Evolutionary conservation across 1,140 invertebrate species (phyloP), one percentile per base, ranked within the genome.

Genomic region (Drosophila rufa): DNA sequence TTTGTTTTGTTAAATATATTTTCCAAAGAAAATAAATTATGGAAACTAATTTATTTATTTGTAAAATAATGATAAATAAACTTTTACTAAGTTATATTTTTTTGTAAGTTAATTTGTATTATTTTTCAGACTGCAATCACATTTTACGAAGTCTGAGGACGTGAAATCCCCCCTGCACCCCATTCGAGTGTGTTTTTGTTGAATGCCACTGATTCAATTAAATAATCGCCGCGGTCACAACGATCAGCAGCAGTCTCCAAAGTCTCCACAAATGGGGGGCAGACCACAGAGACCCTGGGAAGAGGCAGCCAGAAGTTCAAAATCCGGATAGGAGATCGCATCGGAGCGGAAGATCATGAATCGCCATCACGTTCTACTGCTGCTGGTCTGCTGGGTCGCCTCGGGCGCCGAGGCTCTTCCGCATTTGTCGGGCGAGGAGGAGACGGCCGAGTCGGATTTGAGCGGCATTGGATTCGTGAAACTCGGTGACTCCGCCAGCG

Each of bases 171-270:
- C 38, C 43, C 40, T 36, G 25, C n/a, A 11, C 12, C 19, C 8
- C 42, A 42, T 5, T 6, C 46, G 30, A n/a, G 55, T 58, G 55
- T 53, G 53, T 46, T 62, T 22, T 48, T 38, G 64, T 69, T 59
- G 57, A 77, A 67, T 66, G 73, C 46, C 25, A 40, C 15, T 79
- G 69, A 67, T 68, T 89, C 69, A 89, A 89, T 89, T 89, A 89
- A 90, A 90, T 90, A 89, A 89, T 79, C 80, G 75, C 55, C 59
- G 30, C 48, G 64, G 19, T 58, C 50, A 68, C 25, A 56, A 55
- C 27, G 57, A 68, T 68, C 58, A 70, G 36, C 25, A 45, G 22
- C 36, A 48, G 55, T 70, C 75, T 64, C 50, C 75, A 71, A 62
- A 58, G 66, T 76, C 75, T 64, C n/a, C 80, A 76, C n/a, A 68